phyloP scores from a whole-genome alignment of 2,888 invertebrate species.

The Scaptodrosophila latifasciaeformis region DNA sequence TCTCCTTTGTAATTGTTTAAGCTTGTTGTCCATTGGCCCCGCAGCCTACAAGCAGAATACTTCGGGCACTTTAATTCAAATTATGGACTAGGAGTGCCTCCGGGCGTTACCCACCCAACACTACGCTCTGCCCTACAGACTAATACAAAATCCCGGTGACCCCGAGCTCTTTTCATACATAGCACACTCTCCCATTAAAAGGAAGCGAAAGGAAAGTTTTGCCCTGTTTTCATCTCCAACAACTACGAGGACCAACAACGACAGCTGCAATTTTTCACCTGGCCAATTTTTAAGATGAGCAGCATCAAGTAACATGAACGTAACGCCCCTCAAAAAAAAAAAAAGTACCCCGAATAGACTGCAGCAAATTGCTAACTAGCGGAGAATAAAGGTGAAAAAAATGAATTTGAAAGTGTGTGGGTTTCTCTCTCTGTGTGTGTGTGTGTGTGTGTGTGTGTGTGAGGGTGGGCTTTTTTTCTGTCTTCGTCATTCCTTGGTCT shows the following conservation, averaged over 20 bases:
- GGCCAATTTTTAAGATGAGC: slow-evolving; percentile 72
- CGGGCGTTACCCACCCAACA: no score
- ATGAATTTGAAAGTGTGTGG: no score
- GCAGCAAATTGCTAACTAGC: slow-evolving; percentile 39
- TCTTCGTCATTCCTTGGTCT: slow-evolving; percentile 2
- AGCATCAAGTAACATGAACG: slow-evolving; percentile 30
- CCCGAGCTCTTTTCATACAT: no score
- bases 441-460: slow-evolving; percentile 3
- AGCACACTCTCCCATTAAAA: no score
- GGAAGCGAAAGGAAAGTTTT: no score
- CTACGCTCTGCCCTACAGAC: no score
- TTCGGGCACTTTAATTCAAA: no score
- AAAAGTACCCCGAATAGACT: slow-evolving; percentile 21
- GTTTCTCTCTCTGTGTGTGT: background rate
- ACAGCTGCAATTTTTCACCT: slow-evolving; percentile 74
- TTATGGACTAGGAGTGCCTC: no score
- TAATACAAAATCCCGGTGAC: no score
- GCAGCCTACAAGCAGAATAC: no score
- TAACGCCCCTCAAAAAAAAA: slow-evolving; percentile 24
- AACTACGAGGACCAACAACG: slow-evolving; percentile 38
- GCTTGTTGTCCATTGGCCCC: no score
- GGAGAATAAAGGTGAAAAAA: slow-evolving; percentile 16
- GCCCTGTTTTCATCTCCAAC: background rate
- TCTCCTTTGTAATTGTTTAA: no score
- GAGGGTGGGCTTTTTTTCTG: slow-evolving; percentile 23